Base-by-base conservation (phyloP, 2,113 vertebrate genomes). In the Heloderma charlesbogerti region DNA sequence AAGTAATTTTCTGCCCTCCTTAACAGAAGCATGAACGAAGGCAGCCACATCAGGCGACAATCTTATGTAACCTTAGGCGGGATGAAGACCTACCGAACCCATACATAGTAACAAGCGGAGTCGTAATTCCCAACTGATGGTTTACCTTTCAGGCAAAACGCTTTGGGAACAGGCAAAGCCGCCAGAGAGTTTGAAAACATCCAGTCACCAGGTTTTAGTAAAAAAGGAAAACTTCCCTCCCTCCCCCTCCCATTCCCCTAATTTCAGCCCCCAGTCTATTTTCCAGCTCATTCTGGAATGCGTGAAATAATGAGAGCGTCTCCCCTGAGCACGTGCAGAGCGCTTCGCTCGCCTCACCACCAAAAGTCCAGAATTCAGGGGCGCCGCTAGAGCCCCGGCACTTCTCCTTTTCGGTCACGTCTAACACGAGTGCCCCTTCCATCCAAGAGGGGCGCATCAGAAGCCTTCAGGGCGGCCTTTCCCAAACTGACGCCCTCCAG, bases 1-100 rank as follows among this genome's bases (percentile, higher is more conserved):
- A 63, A 83, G n/a, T 27, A 37, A 20, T 27, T 40, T 9, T 34
- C 81, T 18, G 84, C 37, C 89, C 91, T 91, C 90, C 80, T 90
- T 90, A 15, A 84, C 89, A 77, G 87, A 63, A 72, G 51, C 29
- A 86, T 25, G 34, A 3, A 37, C 54, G 16, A 83, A 57, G 51
- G 45, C 18, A 27, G 40, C 78, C 27, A 34, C 71, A 16, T n/a
- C 37, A 22, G 9, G 31, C 81, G 4, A 27, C 10, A 7, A 63
- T 37, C 81, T 54, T 54, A n/a, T n/a, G 80, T 34, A 37, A 48
- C 77, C 77, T 9, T 12, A 10, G 0, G 71, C 13, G 71, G 71
- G 25, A 75, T 7, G n/a, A 37, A 37, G 20, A 1, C 40, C 77
- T 13, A 22, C 43, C 25, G 79, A n/a, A 57, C 31, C 18, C 31